Evolutionary conservation across 2,888 invertebrate species (phyloP).

Genomic region (Linnaemya tessellans): DNA sequence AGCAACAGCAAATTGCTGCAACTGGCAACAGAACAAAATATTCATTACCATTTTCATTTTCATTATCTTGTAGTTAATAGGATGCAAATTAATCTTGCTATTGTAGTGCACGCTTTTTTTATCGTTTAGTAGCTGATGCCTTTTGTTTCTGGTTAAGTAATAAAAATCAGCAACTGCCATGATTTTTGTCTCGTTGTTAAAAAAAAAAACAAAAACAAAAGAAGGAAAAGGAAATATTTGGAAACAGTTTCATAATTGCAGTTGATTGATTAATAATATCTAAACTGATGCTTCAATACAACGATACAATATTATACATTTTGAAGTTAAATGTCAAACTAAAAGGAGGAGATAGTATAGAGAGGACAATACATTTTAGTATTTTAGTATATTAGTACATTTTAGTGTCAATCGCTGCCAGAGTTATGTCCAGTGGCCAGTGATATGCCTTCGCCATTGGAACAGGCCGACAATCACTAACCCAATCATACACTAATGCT

Average conservation of each 20-base stretch:
- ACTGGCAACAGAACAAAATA: conserved; percentile 39
- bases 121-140: not conserved
- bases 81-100: conserved; percentile 65
- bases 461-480: too few species aligned
- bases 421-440: too few species aligned
- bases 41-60: conserved; percentile 28
- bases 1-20: conserved; percentile 9
- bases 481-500: too few species aligned
- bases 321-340: too few species aligned
- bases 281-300: not conserved
- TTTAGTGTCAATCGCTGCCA: too few species aligned
- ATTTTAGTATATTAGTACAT: too few species aligned
- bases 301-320: not conserved
- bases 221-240: not conserved
- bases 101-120: conserved; percentile 7
- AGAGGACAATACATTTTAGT: too few species aligned
- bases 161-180: conserved; percentile 47
- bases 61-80: conserved; percentile 60
- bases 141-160: conserved; percentile 29
- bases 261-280: conserved; percentile 6
- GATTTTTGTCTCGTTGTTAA: conserved; percentile 24
- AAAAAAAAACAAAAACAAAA: too few species aligned
- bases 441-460: too few species aligned
- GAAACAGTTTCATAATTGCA: conserved; percentile 44
- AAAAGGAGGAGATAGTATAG: too few species aligned